Evolutionary conservation across 1,140 invertebrate species (phyloP).

Genomic region (Drosophila orosa): DNA sequence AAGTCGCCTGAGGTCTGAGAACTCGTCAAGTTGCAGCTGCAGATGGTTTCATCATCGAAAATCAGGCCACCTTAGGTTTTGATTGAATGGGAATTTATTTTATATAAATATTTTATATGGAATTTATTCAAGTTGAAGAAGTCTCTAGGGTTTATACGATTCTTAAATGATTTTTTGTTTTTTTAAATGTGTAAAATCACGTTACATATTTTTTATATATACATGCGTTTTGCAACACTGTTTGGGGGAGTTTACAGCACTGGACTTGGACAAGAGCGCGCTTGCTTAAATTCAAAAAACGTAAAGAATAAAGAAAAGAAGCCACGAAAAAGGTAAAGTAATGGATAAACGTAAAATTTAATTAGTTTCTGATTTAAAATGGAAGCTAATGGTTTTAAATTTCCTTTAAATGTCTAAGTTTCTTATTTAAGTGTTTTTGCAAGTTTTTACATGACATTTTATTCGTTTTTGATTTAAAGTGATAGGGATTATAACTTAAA

Average conservation of each 20-base stretch:
- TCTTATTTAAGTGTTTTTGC: not conserved
- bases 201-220: not conserved
- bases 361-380: not conserved
- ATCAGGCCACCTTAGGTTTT: not conserved
- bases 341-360: not conserved
- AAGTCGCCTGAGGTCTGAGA: not conserved
- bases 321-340: not conserved
- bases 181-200: not conserved
- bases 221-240: not conserved
- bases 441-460: too few species aligned
- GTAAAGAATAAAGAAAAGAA: not conserved
- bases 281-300: not conserved
- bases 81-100: not conserved
- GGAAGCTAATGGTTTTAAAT: not conserved
- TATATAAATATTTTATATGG: too few species aligned
- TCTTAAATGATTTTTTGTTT: not conserved
- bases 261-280: not conserved
- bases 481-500: too few species aligned
- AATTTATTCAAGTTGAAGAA: not conserved
- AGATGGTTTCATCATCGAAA: not conserved
- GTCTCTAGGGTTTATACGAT: not conserved
- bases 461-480: too few species aligned
- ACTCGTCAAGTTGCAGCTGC: not conserved
- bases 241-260: constrained; percentile 5
- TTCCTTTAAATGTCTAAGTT: not conserved